Base-by-base conservation (phyloP, 2,113 vertebrate species). In the Aegotheles bennettii region DNA sequence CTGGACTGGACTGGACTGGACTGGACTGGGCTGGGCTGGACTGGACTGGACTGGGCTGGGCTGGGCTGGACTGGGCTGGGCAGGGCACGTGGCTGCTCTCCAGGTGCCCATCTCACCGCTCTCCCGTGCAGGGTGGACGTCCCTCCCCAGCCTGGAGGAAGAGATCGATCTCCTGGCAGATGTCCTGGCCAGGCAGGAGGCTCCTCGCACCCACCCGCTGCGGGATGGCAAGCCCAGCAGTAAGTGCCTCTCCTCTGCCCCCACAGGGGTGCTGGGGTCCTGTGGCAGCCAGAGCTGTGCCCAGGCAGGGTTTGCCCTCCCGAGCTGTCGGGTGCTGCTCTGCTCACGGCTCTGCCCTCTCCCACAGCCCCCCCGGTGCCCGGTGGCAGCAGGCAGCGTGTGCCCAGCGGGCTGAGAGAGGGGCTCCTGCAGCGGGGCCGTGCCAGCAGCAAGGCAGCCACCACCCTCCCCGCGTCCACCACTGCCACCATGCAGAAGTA, bases 101-200 rank as follows among this genome's bases (percentile, higher is more conserved):
- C 42, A 33, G 38, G 29, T 40, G 31, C 54, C 43, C 0, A 0
- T 26, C 64, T 80, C 64, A 88, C 15, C 0, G 0, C 28, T 5
- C 28, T 93, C 40, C 90, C 50, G 57, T 0, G 70, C 53, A 98
- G 98, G 94, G 50, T 78, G 65, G 25, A 71, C 59, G 0, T 69
- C 95, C 0, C 20, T 89, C 71, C 96, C 98, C 43, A 97, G 98
- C 68, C 87, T 99, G 74, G 99, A 99, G 63, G 97, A 98, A 65
- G 98, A 99, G 87, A 99, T 99, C 5, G 98, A 99, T 97, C 93
- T 98, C 51, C 96, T 99, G 16, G 99, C 98, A 1, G 98, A 98
- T 10, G 93, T 98, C 87, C 97, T 99, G 53, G 98, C 97, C 48
- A 97, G 97, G 61, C 98, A 99, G 74, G 96, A 95, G 12, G 67